Conservation (phyloP, 2,888 invertebrate species). For the Empis stercorea region DNA sequence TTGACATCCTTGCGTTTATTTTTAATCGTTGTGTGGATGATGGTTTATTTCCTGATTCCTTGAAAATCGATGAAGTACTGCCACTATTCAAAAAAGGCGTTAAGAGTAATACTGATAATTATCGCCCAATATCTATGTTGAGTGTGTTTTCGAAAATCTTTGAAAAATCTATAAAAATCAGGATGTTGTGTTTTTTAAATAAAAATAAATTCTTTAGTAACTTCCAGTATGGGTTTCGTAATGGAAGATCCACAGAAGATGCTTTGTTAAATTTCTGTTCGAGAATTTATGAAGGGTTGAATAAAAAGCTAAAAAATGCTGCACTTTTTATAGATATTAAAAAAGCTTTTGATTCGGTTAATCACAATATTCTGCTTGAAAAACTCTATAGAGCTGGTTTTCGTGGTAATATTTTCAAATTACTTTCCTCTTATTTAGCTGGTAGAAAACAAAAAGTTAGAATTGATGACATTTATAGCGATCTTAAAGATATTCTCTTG, state of each 20-base stretch:
- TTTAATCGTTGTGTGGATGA: constrained; percentile 7
- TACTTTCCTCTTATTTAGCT: background rate
- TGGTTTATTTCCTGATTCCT: constrained; percentile 4
- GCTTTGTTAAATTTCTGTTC: background rate
- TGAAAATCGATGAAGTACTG: constrained; percentile 3
- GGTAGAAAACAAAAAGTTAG: background rate
- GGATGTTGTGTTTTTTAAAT: background rate
- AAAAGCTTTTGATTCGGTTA: constrained; percentile 1
- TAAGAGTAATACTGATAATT: background rate
- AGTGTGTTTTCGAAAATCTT: background rate
- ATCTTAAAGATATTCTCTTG: background rate
- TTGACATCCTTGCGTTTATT: constrained; percentile 2
- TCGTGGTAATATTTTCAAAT: background rate
- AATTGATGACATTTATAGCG: background rate
- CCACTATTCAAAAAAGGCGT: constrained; percentile 5
- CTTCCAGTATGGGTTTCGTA: background rate
- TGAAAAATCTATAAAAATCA: background rate
- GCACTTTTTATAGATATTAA: no score
- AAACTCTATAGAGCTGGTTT: constrained; percentile 1
- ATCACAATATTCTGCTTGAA: background rate
- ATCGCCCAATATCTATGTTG: constrained; percentile 7
- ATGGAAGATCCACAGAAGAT: background rate
- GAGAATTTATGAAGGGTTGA: background rate
- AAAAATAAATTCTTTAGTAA: background rate
- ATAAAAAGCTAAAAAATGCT: background rate